Evolutionary conservation across 2,113 vertebrate genomes (phyloP), one percentile per base, ranked within the genome.

Genomic region (Synodontis membranacea): DNA sequence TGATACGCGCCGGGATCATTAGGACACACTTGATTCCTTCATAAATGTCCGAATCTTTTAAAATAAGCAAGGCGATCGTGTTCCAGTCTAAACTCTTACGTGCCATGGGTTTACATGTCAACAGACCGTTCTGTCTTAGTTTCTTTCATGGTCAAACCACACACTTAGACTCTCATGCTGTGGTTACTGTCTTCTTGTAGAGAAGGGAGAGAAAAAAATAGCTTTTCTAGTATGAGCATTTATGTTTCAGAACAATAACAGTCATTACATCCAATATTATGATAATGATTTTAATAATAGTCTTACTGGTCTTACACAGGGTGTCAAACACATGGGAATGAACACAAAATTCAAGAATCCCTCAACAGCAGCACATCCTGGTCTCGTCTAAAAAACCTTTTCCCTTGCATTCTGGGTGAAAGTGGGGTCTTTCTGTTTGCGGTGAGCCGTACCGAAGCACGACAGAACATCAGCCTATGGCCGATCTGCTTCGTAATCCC

Each of bases 71-170:
- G 10, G 5, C 15, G 70, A 25, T 42, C 5, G 70, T 72, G 44
- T 74, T 75, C 42, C 42, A 19, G 39, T 76, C 10, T 31, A 60
- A 85, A 19, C n/a, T 48, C 42, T 34, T n/a, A n/a, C n/a, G n/a
- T n/a, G n/a, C n/a, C n/a, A n/a, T n/a, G n/a, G n/a, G 74, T 76
- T 46, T 78, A 64, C 84, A 46, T 78, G 58, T 78, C 44, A 37
- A 54, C 66, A n/a, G 52, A 8, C 19, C n/a, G 5, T n/a, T 5
- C 46, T 34, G 72, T 17, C 19, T 64, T 17, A 2, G 25, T 48
- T 84, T 19, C 25, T 46, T 75, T 10, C 34, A 21, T 1, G 12
- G 42, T 21, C 1, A 14, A 64, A 39, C 48, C 1, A 23, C 5
- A 23, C 34, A 15, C 34, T 76, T 50, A 15, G 8, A 50, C 28